phyloP scores from a whole-genome alignment of 2,888 invertebrate genomes.

The Pammene fasciana region DNA sequence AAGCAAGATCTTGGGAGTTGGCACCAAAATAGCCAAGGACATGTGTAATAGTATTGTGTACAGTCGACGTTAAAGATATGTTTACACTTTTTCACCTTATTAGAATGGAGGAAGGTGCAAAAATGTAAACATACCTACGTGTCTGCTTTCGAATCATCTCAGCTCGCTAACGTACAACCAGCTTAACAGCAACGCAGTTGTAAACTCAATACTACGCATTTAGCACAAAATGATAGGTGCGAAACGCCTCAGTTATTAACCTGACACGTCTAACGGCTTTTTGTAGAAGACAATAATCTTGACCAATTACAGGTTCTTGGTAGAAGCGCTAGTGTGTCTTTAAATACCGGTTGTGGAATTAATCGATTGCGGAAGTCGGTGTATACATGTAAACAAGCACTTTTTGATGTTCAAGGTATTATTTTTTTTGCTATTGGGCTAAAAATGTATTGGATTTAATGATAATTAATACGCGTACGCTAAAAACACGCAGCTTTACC shows the following conservation, averaged over 20 bases:
- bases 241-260: conserved; percentile 18
- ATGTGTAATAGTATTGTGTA: no score
- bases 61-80: no score
- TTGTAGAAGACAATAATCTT: conserved; percentile 11
- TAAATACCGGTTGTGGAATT: conserved; percentile 7
- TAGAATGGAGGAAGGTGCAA: no score
- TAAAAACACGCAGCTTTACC: background rate
- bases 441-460: background rate
- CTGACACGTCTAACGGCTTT: conserved; percentile 30
- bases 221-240: conserved; percentile 19
- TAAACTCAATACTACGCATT: conserved; percentile 8
- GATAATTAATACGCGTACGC: background rate
- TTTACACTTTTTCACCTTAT: no score
- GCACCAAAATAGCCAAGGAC: no score
- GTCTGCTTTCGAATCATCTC: background rate
- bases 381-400: background rate
- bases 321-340: background rate
- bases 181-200: conserved; percentile 5
- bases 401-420: no score
- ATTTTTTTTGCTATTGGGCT: no score
- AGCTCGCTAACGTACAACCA: background rate
- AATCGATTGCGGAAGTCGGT: conserved; percentile 2
- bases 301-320: conserved; percentile 12
- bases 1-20: no score
- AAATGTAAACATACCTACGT: no score